Conservation (phyloP, 2,113 vertebrate species). For the Elaphurus davidianus region DNA sequence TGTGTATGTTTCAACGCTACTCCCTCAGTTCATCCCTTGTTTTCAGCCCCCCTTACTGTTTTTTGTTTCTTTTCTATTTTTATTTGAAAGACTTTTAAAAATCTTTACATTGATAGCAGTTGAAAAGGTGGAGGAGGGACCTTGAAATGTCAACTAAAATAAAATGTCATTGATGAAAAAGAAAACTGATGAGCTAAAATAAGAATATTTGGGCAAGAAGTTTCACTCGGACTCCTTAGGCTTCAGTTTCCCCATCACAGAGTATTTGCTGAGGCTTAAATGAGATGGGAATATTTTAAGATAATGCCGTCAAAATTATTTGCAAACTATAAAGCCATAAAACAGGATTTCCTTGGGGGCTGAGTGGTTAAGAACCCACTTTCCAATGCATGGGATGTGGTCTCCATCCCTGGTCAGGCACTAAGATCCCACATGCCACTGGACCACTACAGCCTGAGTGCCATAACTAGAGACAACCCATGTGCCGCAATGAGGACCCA, state of each 20-base stretch:
- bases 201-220: not conserved
- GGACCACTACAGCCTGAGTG: not conserved
- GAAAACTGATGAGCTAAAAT: not conserved
- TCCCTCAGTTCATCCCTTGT: not conserved
- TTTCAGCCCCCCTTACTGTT: not conserved
- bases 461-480: not conserved
- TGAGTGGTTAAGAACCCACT: not conserved
- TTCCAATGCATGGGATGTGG: not conserved
- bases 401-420: not conserved
- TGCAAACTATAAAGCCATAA: not conserved
- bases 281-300: not conserved
- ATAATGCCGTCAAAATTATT: not conserved
- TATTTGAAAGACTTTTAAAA: not conserved
- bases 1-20: not conserved
- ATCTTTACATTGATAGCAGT: not conserved
- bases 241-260: not conserved
- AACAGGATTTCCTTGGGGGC: not conserved
- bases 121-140: not conserved
- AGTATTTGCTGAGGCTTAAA: not conserved
- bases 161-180: not conserved
- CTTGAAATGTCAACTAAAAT: not conserved
- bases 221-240: not conserved
- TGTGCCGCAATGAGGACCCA: rapidly evolving
- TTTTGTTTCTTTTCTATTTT: not conserved
- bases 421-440: not conserved